Base-by-base conservation (phyloP, 2,113 vertebrate species). In the Phylloscopus trochilus region DNA sequence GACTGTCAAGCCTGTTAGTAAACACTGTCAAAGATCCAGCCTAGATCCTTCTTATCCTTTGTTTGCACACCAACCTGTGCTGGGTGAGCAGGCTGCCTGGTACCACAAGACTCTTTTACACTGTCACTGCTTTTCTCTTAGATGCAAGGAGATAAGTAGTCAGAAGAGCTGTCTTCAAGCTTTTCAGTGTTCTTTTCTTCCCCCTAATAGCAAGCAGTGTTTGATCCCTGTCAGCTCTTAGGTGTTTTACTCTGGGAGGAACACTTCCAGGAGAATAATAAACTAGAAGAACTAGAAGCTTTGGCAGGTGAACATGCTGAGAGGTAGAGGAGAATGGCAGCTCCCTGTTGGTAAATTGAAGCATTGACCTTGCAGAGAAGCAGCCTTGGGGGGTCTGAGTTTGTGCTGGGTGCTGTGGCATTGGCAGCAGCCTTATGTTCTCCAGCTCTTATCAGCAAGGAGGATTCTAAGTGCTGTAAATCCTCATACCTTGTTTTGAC, bases 1-100 rank as follows among this genome's bases (percentile, higher is more conserved):
- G 67, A 67, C 55, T 95, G 90, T 80, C 87, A 93, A 94, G 67
- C 35, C 75, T 94, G 67, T 91, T 94, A 75, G 93, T 89, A 95
- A 95, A 94, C 73, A 43, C 82, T 95, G 87, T 91, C 81, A 91
- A 79, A 89, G 75, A 94, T 90, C 59, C 87, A 91, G 35, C 24
- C 79, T 90, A 52, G 78, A 78, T 78, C 46, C 60, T 89, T 83
- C 60, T 88, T 51, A 86, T 86, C 79, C 41, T 88, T 92, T 92
- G 66, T 94, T 92, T 93, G 72, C 47, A n/a, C 67, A 73, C 66
- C 90, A 79, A 55, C 63, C 72, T 90, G 0, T 58, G 43, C 43
- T 83, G 78, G 72, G 28, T 95, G 78, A 72, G 58, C 46, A 81
- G 53, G 33, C 79, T 89, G 75, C 26, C 35, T 92, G 66, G 49